Evolutionary conservation across 2,888 invertebrate species (phyloP), one percentile per base, ranked within the genome.

Genomic region (Zaprionus lineosus): DNA sequence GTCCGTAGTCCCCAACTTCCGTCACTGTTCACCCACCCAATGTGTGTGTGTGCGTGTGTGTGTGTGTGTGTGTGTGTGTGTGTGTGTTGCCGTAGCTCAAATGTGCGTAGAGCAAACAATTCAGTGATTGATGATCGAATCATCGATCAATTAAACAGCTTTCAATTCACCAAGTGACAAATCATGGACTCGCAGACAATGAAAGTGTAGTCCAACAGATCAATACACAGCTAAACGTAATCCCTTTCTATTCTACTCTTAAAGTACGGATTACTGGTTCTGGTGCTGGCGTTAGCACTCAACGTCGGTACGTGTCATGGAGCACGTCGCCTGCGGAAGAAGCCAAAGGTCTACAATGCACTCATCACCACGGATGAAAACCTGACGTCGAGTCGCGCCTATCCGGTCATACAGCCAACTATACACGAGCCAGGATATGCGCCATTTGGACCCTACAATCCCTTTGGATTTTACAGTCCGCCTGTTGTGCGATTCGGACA

Each of bases 301-400:
- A 53, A 46, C 29, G 16, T 58, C 28, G 59, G 37, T 16, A 43
- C 48, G 14, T 21, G 61, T 8, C 48, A 46, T 3, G 82, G 69
- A n/a, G 86, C 57, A 1, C 74, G 82, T 15, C 68, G 81, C 1
- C 50, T 82, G 26, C 76, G 89, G 18, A 92, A 93, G 62, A 91
- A 94, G 1, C 95, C 95, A 0, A 94, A 94, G 87, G 94, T 95
- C 21, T 95, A 95, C 91, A 95, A 95, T 88, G 95, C 95, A 0
- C 91, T 95, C 51, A 94, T 95, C 86, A 94, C 94, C 2, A 94
- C 94, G 3, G 94, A 94, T 84, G 94, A 95, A 86, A 94, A 94
- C 88, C 88, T 95, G 47, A 92, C 93, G 44, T 94, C 95, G 0
- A 95, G 95, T 77, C 92, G 94, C 57, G 94, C 95, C 0, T 94